Base-by-base conservation (phyloP, 2,797 vertebrate genomes). In the Aeoliscus strigatus region DNA sequence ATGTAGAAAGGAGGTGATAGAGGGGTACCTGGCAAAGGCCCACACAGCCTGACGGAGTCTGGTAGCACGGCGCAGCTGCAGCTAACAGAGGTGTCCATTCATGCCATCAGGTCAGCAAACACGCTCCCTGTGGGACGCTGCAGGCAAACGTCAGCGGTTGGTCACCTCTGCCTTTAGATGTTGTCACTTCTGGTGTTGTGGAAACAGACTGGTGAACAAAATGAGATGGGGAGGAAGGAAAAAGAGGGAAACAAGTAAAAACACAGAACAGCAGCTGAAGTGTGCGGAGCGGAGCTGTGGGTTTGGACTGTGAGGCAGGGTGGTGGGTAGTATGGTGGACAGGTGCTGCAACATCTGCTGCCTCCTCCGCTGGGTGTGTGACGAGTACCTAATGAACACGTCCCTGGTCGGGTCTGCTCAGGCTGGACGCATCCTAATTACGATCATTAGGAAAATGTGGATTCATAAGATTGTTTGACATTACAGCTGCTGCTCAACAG, bases 291-390 rank as follows among this genome's bases (percentile, higher is more conserved):
- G 45, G 51, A 49, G 48, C 46, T 41, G 66, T 42, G 56, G 49
- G 60, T 66, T 60, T 60, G 69, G 79, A 53, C 70, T 5, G 51
- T 36, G 51, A 53, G 52, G 70, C 58, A 45, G 70, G 73, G 60
- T 68, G 75, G 78, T 70, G 81, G 85, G 86, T 71, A 85, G 79
- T 83, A 76, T 23, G 73, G 42, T 42, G 52, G 83, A 87, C 88
- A 90, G 88, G 87, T 89, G 87, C 83, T 70, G 71, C 43, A 86
- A 88, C 88, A 90, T 88, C 88, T 90, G 88, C 83, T 87, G 83
- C 73, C 73, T 79, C 67, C 81, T 81, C 73, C 59, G 56, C 81
- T 82, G 75, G 63, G 60, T 39, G 75, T 66, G 66, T 76, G 79
- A 81, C 73, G 71, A 66, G 66, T 70, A 75, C 70, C 83, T 86